Base-by-base conservation (phyloP, 2,888 invertebrate species). In the Ichneumon xanthorius region DNA sequence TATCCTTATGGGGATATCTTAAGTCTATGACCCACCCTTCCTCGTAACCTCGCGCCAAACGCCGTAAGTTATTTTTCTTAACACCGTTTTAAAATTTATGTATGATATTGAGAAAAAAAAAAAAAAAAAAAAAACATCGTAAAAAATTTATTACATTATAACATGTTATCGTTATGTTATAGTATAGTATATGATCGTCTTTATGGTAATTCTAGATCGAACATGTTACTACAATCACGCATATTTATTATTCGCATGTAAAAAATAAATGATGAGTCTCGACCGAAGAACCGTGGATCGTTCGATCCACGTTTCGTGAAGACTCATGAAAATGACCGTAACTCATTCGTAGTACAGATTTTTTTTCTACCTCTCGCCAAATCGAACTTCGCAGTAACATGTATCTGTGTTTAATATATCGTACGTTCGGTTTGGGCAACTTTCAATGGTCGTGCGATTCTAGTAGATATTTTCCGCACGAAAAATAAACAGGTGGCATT, bases 1-100 rank as follows among this genome's bases (percentile, higher is more conserved):
- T 22, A 26, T 80, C 16, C 76, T 90, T 37, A 83, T 93, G 68
- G 93, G 93, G 50, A 85, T 85, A 67, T 45, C 86, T 16, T 81
- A 26, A 71, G 11, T 48, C 14, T 55, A 16, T 63, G 9, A 63
- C 16, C 16, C 16, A 14, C 61, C 45, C 45, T 48, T 48, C 45
- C 45, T 48, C 45, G 16, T 16, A 48, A 26, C 14, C 58, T 11
- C 58, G 37, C 37, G 4, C 4, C 11, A n/a, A 45, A 67, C 16
- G 11, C 11, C 40, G 11, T 67, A 37, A 67, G 26, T 22, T 68
- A 50, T 22, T 22, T 22, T 67, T 45, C 45, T 26, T 50, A 14
- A 14, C 26, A 26, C 26, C 14, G 16, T 68, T 26, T 68, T 68
- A 30, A 19, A 40, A 6, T 16, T 14, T 50, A 26, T 73, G 58